Conservation (phyloP, 2,888 invertebrate genomes). For the Pelosia muscerda region DNA sequence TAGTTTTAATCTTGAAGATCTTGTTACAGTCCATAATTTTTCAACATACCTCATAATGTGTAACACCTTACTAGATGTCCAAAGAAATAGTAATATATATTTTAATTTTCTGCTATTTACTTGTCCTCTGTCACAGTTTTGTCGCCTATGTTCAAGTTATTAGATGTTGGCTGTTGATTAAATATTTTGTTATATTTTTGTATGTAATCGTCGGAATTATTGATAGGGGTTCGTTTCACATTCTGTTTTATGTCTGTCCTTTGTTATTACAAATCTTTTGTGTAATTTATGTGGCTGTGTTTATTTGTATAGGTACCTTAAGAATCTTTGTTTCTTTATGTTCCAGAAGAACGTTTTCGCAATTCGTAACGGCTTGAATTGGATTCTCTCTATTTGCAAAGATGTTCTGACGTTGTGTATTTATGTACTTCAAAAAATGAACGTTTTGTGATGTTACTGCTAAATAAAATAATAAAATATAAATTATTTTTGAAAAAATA, state of each 20-base stretch:
- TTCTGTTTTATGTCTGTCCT: conserved; percentile 20
- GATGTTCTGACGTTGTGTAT: neutral
- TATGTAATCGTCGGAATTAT: conserved; percentile 28
- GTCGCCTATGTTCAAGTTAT: conserved; percentile 34
- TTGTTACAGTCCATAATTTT: no score
- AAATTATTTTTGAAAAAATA: neutral
- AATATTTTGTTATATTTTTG: conserved; percentile 35
- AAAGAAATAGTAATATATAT: no score
- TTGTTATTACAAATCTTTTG: conserved; percentile 37
- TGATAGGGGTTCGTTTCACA: conserved; percentile 36
- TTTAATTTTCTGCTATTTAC: conserved; percentile 17
- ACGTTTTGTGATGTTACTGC: neutral
- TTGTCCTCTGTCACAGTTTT: conserved; percentile 19
- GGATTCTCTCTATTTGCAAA: conserved; percentile 3
- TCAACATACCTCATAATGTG: no score
- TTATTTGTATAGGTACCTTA: neutral
- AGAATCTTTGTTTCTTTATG: conserved; percentile 5
- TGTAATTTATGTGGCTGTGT: conserved; percentile 11
- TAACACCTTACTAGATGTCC: no score
- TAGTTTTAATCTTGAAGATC: no score
- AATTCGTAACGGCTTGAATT: conserved; percentile 7
- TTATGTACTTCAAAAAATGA: neutral
- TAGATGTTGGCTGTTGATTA: conserved; percentile 42
- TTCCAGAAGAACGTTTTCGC: conserved; percentile 1
- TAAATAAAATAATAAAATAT: no score